Percentiles rank a stretch among this genome's conserved stretches.
phyloP scores from a whole-genome alignment of 1,140 invertebrate genomes.

The Periplaneta americana region DNA sequence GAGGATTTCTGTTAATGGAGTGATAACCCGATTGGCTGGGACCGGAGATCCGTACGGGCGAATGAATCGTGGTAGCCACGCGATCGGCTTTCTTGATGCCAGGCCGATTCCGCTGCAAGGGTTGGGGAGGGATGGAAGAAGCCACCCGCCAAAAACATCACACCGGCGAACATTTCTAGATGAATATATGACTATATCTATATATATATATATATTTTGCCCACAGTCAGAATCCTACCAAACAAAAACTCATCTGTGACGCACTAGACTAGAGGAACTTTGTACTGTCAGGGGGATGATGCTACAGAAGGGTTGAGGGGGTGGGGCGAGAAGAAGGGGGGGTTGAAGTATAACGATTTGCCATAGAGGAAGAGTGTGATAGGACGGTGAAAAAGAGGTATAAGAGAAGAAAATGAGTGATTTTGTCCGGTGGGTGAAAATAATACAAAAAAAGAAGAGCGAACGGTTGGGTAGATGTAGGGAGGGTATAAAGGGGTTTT shows the following conservation, averaged over 20 bases:
- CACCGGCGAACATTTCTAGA: neutral
- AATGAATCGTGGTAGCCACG: no score
- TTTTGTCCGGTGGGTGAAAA: conserved; percentile 15
- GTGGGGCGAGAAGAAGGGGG: neutral
- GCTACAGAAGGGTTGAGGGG: neutral
- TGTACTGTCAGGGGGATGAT: neutral
- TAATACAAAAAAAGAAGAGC: conserved; percentile 1
- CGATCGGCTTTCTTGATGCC: no score
- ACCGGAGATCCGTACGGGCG: no score
- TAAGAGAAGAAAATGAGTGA: conserved; percentile 16
- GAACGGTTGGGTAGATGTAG: neutral
- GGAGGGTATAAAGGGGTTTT: neutral
- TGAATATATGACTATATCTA: neutral
- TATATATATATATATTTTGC: neutral
- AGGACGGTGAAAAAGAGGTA: neutral
- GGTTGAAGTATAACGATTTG: neutral
- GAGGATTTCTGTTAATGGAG: no score
- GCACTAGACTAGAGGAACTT: neutral
- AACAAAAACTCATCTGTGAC: neutral
- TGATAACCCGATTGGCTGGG: no score
- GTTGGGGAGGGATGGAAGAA: neutral
- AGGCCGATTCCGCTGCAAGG: neutral
- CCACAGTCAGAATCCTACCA: neutral
- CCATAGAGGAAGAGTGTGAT: conserved; percentile 1
- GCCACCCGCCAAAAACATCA: neutral